Evolutionary conservation across 2,888 invertebrate species (phyloP).

Genomic region (Heliconius hortense): DNA sequence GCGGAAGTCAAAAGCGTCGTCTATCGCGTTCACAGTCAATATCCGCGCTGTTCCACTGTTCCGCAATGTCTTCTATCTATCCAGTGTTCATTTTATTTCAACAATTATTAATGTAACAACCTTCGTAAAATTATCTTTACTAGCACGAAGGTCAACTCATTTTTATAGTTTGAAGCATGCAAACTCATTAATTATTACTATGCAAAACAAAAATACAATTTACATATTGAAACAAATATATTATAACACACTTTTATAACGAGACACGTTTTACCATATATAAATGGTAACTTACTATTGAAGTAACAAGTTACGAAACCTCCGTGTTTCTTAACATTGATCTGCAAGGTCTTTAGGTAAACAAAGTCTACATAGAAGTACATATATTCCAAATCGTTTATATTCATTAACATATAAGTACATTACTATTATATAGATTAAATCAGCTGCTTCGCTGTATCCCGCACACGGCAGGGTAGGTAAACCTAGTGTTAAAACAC

Average conservation of each 20-base stretch:
- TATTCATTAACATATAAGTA: background rate
- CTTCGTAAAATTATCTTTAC: constrained; percentile 10
- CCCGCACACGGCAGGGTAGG: too few species aligned
- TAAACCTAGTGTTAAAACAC: too few species aligned
- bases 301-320: constrained; percentile 7
- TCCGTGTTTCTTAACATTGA: constrained; percentile 8
- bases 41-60: too few species aligned
- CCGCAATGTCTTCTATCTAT: too few species aligned
- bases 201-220: background rate
- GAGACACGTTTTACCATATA: background rate
- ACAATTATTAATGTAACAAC: constrained; percentile 1
- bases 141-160: background rate
- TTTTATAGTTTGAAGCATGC: constrained; percentile 12
- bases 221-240: background rate
- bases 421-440: background rate
- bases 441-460: background rate
- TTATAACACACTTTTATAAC: background rate
- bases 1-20: background rate
- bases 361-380: background rate
- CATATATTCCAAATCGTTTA: background rate
- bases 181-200: background rate
- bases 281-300: background rate
- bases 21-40: background rate
- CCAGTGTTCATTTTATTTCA: background rate
- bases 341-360: background rate